Conservation (phyloP, 2,797 vertebrate genomes). For the Poeciliopsis infans region DNA sequence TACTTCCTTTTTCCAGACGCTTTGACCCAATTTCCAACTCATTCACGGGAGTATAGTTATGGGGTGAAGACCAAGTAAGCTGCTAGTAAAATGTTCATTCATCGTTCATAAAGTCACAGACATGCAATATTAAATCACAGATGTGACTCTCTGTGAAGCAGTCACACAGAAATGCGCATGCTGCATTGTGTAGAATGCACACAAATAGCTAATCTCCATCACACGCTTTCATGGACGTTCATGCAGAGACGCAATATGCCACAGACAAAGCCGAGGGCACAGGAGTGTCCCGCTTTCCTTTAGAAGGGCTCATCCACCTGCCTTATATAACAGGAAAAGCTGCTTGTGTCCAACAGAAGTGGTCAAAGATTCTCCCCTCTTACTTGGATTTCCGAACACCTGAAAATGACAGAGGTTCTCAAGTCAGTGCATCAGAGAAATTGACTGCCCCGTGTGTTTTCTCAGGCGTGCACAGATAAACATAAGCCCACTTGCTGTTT, state of each 20-base stretch:
- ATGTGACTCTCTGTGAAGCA: constrained; percentile 20
- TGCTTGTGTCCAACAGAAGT: constrained; percentile 64
- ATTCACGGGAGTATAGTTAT: constrained; percentile 9
- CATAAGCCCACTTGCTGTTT: not conserved
- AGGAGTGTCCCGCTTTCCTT: constrained; percentile 36
- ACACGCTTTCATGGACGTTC: constrained; percentile 15
- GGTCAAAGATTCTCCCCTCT: constrained; percentile 47
- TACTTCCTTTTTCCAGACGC: not conserved
- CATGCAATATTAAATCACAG: constrained; percentile 28
- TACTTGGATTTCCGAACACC: constrained; percentile 56
- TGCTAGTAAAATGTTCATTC: constrained; percentile 19
- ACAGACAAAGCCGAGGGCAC: constrained; percentile 22
- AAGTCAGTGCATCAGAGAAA: constrained; percentile 11
- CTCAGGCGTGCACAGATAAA: constrained; percentile 31
- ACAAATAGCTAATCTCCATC: constrained; percentile 19
- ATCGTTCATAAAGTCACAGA: constrained; percentile 27
- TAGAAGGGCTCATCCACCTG: constrained; percentile 52
- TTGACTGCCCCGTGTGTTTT: constrained; percentile 4
- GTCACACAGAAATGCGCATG: constrained; percentile 2
- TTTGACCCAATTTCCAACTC: not conserved
- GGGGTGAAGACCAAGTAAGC: constrained; percentile 6
- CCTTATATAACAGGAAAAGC: constrained; percentile 75
- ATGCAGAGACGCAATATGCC: constrained; percentile 24
- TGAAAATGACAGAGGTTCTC: constrained; percentile 33
- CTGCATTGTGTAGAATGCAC: constrained; percentile 22